Conservation (phyloP, 2,113 vertebrate genomes). For the Percopsis transmontana region DNA sequence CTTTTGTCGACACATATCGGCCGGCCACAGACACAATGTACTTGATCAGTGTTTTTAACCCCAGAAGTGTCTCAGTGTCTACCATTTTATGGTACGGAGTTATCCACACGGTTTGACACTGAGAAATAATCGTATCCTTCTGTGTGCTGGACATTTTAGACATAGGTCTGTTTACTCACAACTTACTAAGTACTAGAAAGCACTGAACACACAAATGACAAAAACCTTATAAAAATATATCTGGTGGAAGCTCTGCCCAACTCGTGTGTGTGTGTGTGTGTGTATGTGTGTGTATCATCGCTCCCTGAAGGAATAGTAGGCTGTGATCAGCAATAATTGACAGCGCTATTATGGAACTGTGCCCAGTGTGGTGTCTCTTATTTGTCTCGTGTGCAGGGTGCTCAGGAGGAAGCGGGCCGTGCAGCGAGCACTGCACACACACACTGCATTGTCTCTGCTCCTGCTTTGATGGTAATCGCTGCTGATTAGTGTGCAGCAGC, state of each 20-base stretch:
- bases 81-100: no score
- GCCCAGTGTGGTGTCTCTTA: slow-evolving; percentile 18
- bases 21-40: no score
- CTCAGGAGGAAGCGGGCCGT: slow-evolving; percentile 15
- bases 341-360: slow-evolving; percentile 24
- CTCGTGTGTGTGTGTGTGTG: slow-evolving; percentile 6
- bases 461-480: slow-evolving; percentile 53
- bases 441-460: slow-evolving; percentile 1
- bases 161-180: no score
- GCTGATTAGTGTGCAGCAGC: slow-evolving; percentile 50
- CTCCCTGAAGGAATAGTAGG: slow-evolving; percentile 11
- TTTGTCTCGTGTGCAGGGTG: slow-evolving; percentile 12
- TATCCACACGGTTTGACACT: no score
- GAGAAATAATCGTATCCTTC: no score
- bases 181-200: no score
- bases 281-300: not conserved
- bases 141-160: no score
- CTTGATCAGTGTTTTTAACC: no score
- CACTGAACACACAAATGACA: no score
- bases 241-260: not conserved
- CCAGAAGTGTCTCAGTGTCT: no score
- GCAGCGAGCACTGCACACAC: slow-evolving; percentile 16
- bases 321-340: slow-evolving; percentile 34
- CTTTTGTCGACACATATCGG: no score
- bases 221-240: no score